These are phyloP conservation scores for Rapana venosa DNA, from an alignment of 2,888 invertebrate species.

Conservation along the genomic window DNA sequence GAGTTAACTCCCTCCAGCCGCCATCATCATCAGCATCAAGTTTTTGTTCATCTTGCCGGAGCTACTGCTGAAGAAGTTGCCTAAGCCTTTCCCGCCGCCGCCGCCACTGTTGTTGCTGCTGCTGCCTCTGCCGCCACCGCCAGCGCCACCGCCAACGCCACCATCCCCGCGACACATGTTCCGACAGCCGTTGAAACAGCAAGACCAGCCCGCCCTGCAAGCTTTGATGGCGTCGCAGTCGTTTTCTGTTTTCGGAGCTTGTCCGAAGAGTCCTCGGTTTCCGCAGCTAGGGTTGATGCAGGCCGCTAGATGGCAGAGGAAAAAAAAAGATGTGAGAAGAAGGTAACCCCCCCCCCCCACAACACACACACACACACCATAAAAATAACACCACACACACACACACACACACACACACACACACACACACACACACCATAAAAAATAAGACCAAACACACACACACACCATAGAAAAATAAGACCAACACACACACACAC, in stretches of 20 bases:
- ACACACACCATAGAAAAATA: too few species aligned
- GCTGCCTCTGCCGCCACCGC: background rate
- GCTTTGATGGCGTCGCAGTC: slow-evolving; percentile 37
- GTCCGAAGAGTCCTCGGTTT: background rate
- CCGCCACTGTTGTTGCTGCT: background rate
- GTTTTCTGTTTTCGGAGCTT: background rate
- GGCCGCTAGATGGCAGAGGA: background rate
- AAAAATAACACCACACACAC: background rate
- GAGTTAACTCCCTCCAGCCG: background rate
- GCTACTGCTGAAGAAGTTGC: slow-evolving; percentile 21
- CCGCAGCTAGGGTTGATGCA: slow-evolving; percentile 20
- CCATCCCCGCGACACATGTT: slow-evolving; percentile 2
- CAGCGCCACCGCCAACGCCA: background rate
- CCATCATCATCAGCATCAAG: slow-evolving; percentile 22
- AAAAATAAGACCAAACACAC: background rate
- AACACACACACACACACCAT: background rate
- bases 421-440: background rate
- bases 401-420: background rate
- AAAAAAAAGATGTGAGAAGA: background rate
- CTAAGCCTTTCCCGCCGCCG: background rate
- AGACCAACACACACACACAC: too few species aligned
- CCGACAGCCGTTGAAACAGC: slow-evolving; percentile 36
- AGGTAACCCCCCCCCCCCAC: background rate
- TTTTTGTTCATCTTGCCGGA: slow-evolving; percentile 1
- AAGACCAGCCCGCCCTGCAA: slow-evolving; percentile 6